Evolutionary conservation across 2,113 vertebrate genomes (phyloP).

Genomic region (Bubo bubo): DNA sequence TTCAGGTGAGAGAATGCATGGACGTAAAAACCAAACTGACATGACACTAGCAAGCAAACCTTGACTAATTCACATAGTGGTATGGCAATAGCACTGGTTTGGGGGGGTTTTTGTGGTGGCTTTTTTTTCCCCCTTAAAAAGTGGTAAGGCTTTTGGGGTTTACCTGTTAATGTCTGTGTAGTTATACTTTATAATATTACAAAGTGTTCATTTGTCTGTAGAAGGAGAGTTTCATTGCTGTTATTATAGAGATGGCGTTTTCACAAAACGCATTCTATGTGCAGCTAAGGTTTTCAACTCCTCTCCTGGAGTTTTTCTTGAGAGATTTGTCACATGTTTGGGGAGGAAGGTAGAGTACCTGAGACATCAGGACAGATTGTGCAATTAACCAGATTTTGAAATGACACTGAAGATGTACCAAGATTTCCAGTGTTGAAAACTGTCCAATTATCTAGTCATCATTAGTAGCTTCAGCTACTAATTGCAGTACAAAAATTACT

Average conservation of each 20-base stretch:
- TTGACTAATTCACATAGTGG: fast-evolving
- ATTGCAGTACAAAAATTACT: background rate
- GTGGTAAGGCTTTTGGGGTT: background rate
- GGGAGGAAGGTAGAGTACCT: background rate
- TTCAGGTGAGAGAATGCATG: background rate
- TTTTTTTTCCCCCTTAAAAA: background rate
- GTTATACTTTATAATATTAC: background rate
- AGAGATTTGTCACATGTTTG: background rate
- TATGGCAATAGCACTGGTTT: background rate
- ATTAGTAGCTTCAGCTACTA: background rate
- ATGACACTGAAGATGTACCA: background rate
- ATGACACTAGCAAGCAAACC: background rate
- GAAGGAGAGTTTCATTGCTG: background rate
- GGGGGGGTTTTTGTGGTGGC: no score
- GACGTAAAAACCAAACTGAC: background rate
- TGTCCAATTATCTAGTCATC: background rate
- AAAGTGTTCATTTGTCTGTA: background rate
- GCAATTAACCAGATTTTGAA: background rate
- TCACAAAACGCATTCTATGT: background rate
- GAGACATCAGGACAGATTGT: background rate
- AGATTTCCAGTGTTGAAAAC: background rate
- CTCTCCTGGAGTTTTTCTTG: background rate
- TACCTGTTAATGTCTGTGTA: background rate
- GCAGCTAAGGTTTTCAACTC: background rate
- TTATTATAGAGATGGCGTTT: fast-evolving